Evolutionary conservation across 2,888 invertebrate genomes (phyloP).

Genomic region (Bombylius major): DNA sequence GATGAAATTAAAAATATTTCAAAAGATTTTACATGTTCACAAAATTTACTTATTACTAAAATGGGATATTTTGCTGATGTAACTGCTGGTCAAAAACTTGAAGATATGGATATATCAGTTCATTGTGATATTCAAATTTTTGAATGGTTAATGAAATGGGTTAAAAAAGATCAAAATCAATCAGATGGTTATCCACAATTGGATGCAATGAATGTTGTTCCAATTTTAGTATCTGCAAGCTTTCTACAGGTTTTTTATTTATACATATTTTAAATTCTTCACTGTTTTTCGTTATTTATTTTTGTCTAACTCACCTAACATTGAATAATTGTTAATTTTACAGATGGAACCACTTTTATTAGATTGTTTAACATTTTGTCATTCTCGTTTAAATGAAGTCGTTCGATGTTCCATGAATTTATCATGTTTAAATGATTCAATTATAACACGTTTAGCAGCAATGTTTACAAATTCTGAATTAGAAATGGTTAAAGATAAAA

Average conservation of each 20-base stretch:
- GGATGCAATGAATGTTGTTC: constrained; percentile 77
- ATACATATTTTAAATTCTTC: background rate
- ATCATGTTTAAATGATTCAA: constrained; percentile 72
- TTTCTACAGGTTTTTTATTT: constrained; percentile 52
- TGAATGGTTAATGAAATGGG: constrained; percentile 94
- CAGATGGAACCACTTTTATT: constrained; percentile 83
- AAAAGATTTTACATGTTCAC: constrained; percentile 79
- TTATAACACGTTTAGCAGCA: constrained; percentile 62
- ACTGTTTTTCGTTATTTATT: background rate
- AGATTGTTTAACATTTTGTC: constrained; percentile 76
- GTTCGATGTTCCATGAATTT: constrained; percentile 75
- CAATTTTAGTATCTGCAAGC: constrained; percentile 86
- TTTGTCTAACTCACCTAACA: too few species aligned
- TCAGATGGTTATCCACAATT: constrained; percentile 55
- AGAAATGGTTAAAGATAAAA: constrained; percentile 71
- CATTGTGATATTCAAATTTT: constrained; percentile 94
- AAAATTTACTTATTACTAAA: constrained; percentile 72
- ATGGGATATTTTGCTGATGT: constrained; percentile 94
- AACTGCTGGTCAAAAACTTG: constrained; percentile 64
- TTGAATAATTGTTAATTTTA: constrained; percentile 3
- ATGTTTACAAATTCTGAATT: constrained; percentile 81
- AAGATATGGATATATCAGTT: constrained; percentile 92
- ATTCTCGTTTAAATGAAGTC: constrained; percentile 75
- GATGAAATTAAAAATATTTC: constrained; percentile 85
- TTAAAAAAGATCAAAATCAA: constrained; percentile 57